These are phyloP conservation scores for Haliclona indistincta DNA, from an alignment of 37 sponge, comb jelly and placozoan species.

Conservation along the genomic window DNA sequence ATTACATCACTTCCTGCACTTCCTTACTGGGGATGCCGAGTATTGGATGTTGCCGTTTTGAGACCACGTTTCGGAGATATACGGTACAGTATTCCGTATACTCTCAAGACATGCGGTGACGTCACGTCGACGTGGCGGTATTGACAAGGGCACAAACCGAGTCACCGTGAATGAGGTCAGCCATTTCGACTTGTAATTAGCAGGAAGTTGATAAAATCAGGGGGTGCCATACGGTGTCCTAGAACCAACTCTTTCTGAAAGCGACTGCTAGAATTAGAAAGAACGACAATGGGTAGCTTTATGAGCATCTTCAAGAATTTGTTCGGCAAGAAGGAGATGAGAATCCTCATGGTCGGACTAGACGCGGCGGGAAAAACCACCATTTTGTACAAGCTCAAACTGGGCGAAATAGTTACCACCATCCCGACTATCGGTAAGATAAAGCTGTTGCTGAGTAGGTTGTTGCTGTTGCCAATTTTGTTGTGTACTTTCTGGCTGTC, in stretches of 20 bases:
- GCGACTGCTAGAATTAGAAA: background rate
- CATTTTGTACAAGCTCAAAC: slow-evolving; percentile 97
- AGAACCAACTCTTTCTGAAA: background rate
- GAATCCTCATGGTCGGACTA: slow-evolving; percentile 98
- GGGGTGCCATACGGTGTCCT: background rate
- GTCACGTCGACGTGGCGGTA: background rate
- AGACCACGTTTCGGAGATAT: no score
- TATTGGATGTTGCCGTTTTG: no score
- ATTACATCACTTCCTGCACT: no score
- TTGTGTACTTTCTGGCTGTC: no score
- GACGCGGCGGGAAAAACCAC: slow-evolving; percentile 99
- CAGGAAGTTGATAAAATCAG: slow-evolving; percentile 15
- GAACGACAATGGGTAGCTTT: slow-evolving; percentile 58
- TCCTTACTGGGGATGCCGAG: no score
- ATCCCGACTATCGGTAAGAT: slow-evolving; percentile 95
- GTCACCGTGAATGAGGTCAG: slow-evolving; percentile 7
- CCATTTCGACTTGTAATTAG: background rate
- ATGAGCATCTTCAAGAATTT: slow-evolving; percentile 86
- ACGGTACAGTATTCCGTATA: no score
- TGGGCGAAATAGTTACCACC: slow-evolving; percentile 99
- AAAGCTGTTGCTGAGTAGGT: background rate
- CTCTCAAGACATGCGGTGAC: no score
- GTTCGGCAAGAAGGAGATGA: slow-evolving; percentile 98
- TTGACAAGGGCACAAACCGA: background rate
- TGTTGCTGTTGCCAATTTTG: background rate